Percentiles rank a stretch among this genome's conserved stretches.
phyloP scores from a whole-genome alignment of 2,113 vertebrate species.

The Paratilapia polleni region DNA sequence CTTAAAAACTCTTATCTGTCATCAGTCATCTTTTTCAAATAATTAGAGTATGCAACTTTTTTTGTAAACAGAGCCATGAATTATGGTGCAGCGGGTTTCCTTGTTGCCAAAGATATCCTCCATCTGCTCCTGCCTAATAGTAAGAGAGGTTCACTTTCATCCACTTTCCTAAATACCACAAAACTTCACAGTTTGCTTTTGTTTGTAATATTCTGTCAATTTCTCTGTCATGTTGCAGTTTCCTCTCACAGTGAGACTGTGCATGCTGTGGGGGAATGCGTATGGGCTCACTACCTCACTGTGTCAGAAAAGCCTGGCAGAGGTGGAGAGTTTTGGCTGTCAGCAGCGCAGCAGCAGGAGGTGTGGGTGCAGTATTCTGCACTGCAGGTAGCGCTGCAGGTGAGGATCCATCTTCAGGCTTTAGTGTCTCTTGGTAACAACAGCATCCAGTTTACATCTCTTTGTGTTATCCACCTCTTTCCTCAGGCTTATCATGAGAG shows the following conservation, averaged over 20 bases:
- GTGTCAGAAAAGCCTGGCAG: constrained; percentile 45
- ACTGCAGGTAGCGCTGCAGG: constrained; percentile 78
- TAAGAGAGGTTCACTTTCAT: constrained; percentile 56
- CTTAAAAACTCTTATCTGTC: neutral
- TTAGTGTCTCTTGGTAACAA: neutral
- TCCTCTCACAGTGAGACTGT: constrained; percentile 61
- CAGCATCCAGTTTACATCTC: neutral
- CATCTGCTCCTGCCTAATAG: constrained; percentile 78
- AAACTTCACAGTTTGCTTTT: neutral
- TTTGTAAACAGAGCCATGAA: constrained; percentile 76
- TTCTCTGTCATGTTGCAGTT: constrained; percentile 62
- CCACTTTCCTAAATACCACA: too few relatives aligned
- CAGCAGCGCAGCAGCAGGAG: constrained; percentile 72
- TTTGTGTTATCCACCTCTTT: neutral
- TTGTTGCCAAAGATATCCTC: constrained; percentile 80
- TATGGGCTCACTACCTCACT: constrained; percentile 75
- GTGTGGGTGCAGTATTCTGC: constrained; percentile 81
- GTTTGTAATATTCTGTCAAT: neutral
- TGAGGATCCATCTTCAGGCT: constrained; percentile 37
- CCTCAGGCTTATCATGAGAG: constrained; percentile 77
- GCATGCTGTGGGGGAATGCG: constrained; percentile 65
- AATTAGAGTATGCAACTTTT: neutral
- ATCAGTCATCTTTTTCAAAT: neutral
- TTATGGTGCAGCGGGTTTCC: constrained; percentile 76
- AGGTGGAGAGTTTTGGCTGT: constrained; percentile 37